Base-by-base conservation (phyloP, 1,140 invertebrate species). In the Acromyrmex charruanus region DNA sequence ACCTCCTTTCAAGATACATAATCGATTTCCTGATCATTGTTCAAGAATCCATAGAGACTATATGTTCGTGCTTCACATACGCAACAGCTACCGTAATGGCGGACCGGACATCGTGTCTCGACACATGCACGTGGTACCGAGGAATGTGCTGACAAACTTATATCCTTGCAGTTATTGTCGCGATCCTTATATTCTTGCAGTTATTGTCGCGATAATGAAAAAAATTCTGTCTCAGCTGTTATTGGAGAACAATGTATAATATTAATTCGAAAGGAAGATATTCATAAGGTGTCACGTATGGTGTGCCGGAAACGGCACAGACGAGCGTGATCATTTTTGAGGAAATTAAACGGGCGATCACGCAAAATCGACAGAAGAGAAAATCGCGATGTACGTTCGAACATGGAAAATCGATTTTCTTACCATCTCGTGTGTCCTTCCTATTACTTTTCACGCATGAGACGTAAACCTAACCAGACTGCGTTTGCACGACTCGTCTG, bases 361-460 rank as follows among this genome's bases (percentile, higher is more conserved):
- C 1, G 6, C 0, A 0, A 10, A 18, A 69, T 53, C 5, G 16
- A 2, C 16, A 18, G 5, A 5, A 18, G 1, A 7, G 0, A 44
- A 28, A 66, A 12, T 3, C 14, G 21, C 10, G 5, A 66, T 12
- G 18, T 44, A 66, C 58, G 35, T 14, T 12, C 0, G 69, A 53
- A 35, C 14, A 7, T 9, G 18, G 18, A 35, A 66, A 28, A 6
- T 18, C 21, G 35, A 21, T 9, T 65, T 86, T 75, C 93, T 94
- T 90, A 93, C 93, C 93, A 94, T 94, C 74, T 91, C 55, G 77
- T 61, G 25, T 21, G 31, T 21, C 31, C 66, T 90, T 92, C 87
- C 91, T 72, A 91, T 59, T 80, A 92, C 71, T 88, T 91, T 87
- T 68, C 25, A 66, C 85, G 85, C 89, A 90, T 90, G n/a, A 92